A percentile compares a stretch with the other conserved stretches of the same genome.
Conservation (phyloP, 2,797 vertebrate genomes). For the Hippopotamyrus pictus region DNA sequence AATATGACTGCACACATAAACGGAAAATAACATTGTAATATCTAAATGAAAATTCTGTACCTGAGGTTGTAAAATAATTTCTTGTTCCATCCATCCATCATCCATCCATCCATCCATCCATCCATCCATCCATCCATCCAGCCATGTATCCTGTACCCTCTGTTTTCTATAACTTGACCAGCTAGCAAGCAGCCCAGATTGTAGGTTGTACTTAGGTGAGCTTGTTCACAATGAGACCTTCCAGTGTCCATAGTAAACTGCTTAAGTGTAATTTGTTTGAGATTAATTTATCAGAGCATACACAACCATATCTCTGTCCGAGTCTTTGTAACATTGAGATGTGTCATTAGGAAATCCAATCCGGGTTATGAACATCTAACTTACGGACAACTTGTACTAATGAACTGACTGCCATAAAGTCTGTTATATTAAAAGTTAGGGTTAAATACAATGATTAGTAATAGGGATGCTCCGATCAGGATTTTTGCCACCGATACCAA, state of each 20-base stretch:
- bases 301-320: not conserved
- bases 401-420: not conserved
- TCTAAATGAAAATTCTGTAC: not conserved
- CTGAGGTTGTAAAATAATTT: not conserved
- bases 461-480: no score
- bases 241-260: not conserved
- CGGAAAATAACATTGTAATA: not conserved
- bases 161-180: not conserved
- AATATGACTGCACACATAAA: not conserved
- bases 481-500: no score
- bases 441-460: not conserved
- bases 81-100: not conserved
- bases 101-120: not conserved
- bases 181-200: not conserved
- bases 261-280: not conserved
- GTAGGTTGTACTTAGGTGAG: not conserved
- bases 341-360: not conserved
- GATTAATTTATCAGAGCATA: not conserved
- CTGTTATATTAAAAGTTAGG: not conserved
- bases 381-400: not conserved
- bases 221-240: not conserved
- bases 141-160: no score
- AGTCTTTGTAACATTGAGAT: not conserved
- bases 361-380: not conserved
- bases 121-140: not conserved